phyloP scores from a whole-genome alignment of 2,888 invertebrate species.

The Dasypolia templi region DNA sequence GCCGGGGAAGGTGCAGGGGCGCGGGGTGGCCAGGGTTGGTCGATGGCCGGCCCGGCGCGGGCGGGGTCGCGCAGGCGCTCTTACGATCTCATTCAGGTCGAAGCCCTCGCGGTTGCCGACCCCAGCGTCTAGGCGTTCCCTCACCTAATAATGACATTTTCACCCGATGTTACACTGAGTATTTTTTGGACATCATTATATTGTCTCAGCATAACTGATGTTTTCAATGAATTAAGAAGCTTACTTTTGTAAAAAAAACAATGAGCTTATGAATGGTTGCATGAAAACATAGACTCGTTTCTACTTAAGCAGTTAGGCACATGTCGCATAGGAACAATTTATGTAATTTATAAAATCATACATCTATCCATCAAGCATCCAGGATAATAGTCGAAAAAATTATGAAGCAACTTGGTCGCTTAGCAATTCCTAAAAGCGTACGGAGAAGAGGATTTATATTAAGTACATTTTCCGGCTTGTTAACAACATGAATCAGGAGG shows the following conservation, averaged over 20 bases:
- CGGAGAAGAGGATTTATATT: neutral
- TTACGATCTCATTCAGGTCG: slow-evolving; percentile 78
- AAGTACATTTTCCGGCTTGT: neutral
- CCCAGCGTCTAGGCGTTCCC: slow-evolving; percentile 81
- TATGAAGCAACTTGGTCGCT: slow-evolving; percentile 9
- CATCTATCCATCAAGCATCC: neutral
- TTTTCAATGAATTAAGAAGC: neutral
- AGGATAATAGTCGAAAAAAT: neutral
- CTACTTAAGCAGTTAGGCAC: neutral
- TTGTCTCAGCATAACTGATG: slow-evolving; percentile 5
- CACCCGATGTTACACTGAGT: slow-evolving; percentile 62
- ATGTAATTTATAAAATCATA: neutral
- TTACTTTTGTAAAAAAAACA: neutral
- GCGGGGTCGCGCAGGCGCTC: slow-evolving; percentile 86
- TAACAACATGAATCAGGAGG: neutral
- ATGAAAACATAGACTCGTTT: neutral
- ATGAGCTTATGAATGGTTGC: slow-evolving; percentile 14
- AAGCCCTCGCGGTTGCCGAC: slow-evolving; percentile 88
- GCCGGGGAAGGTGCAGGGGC: slow-evolving; percentile 53
- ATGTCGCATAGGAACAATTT: neutral
- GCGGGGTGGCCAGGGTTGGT: slow-evolving; percentile 67
- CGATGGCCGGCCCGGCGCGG: slow-evolving; percentile 67
- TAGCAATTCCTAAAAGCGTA: neutral
- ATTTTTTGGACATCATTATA: slow-evolving; percentile 47
- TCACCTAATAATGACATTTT: slow-evolving; percentile 74